phyloP scores from a whole-genome alignment of 2,797 vertebrate species.

The Microtus agrestis region DNA sequence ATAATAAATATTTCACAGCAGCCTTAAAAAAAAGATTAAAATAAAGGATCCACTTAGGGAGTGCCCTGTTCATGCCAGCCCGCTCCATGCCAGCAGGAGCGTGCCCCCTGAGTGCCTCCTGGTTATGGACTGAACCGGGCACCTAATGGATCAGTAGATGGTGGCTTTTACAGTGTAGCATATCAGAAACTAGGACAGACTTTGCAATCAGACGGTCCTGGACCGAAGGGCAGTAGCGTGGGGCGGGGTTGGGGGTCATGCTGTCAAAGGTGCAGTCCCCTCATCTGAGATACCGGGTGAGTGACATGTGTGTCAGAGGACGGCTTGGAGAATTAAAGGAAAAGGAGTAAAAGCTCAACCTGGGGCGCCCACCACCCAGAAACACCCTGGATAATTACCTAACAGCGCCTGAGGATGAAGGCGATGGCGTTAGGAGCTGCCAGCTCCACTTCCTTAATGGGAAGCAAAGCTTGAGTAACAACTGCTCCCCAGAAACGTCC shows the following conservation, averaged over 20 bases:
- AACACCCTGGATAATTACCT: neutral
- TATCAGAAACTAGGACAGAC: neutral
- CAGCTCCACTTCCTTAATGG: neutral
- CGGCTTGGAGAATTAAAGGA: neutral
- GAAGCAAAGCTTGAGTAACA: neutral
- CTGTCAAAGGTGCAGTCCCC: neutral
- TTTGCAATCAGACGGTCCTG: neutral
- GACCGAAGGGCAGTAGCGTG: neutral
- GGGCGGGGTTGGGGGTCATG: neutral
- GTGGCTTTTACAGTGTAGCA: neutral
- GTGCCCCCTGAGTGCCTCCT: neutral
- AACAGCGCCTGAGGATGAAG: neutral
- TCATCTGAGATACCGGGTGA: neutral
- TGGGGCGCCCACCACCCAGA: neutral
- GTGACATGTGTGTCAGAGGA: neutral
- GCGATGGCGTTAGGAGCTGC: neutral
- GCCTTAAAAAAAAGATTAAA: neutral
- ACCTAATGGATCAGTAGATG: neutral
- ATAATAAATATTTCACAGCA: neutral
- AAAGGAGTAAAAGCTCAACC: neutral
- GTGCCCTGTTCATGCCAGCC: neutral
- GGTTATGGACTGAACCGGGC: neutral
- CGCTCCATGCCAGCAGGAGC: neutral
- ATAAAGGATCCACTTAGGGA: neutral
- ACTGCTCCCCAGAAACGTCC: neutral